These are phyloP conservation scores for Tamias sibiricus DNA, from an alignment of 2,113 vertebrate species.

Conservation along the genomic window DNA sequence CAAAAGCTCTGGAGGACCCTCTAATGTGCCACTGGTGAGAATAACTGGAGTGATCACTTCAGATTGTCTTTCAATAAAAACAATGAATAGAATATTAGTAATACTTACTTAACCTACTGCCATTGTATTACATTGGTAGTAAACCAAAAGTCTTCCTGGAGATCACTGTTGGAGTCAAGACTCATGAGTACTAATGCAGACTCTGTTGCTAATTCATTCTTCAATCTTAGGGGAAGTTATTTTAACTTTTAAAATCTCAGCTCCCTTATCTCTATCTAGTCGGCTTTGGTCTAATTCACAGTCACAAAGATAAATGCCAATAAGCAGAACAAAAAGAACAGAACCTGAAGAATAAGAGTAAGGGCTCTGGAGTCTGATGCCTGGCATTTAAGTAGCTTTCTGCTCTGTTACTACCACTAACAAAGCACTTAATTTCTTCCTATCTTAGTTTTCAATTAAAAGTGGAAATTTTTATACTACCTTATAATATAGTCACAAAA, in stretches of 20 bases:
- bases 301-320: neutral
- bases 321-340: no score
- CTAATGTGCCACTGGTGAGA: neutral
- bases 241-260: neutral
- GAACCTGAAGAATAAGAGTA: neutral
- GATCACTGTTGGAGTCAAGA: neutral
- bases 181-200: neutral
- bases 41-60: neutral
- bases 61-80: conserved; percentile 18
- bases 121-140: neutral
- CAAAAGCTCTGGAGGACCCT: neutral
- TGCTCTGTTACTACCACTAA: neutral
- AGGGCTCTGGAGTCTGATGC: neutral
- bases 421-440: neutral
- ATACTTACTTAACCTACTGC: neutral
- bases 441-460: neutral
- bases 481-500: neutral
- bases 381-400: neutral
- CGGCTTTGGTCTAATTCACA: neutral
- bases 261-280: neutral
- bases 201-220: neutral
- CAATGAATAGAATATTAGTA: neutral
- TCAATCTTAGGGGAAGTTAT: neutral
- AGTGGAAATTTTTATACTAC: neutral
- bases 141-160: neutral